Conservation (phyloP, 2,113 vertebrate species). For the Coracopsis vasa region DNA sequence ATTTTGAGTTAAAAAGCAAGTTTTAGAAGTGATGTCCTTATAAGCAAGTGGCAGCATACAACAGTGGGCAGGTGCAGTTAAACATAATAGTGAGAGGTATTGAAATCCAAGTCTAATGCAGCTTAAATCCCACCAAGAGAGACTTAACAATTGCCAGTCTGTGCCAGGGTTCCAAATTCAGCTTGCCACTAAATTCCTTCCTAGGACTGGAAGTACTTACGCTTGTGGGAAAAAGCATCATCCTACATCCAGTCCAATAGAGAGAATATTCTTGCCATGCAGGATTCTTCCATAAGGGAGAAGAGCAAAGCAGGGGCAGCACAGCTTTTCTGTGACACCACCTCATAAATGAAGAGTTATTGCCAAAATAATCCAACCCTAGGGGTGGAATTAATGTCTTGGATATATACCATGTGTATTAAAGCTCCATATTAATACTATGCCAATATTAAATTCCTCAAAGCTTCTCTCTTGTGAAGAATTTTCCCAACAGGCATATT, state of each 20-base stretch:
- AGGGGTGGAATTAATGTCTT: background rate
- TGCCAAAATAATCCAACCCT: background rate
- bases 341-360: background rate
- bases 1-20: background rate
- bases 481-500: background rate
- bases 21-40: background rate
- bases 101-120: background rate
- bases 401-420: background rate
- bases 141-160: background rate
- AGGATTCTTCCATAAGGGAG: background rate
- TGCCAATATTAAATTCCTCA: background rate
- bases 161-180: background rate
- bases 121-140: background rate
- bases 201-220: background rate
- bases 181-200: fast-evolving
- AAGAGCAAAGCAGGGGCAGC: background rate
- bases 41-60: background rate
- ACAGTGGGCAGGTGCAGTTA: background rate
- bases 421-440: background rate
- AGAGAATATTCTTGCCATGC: background rate
- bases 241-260: background rate
- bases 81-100: background rate
- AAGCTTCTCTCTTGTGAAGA: background rate
- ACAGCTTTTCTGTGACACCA: background rate
- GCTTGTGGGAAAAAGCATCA: background rate